phyloP scores from a whole-genome alignment of 2,113 vertebrate genomes.

The Scopus umbretta region DNA sequence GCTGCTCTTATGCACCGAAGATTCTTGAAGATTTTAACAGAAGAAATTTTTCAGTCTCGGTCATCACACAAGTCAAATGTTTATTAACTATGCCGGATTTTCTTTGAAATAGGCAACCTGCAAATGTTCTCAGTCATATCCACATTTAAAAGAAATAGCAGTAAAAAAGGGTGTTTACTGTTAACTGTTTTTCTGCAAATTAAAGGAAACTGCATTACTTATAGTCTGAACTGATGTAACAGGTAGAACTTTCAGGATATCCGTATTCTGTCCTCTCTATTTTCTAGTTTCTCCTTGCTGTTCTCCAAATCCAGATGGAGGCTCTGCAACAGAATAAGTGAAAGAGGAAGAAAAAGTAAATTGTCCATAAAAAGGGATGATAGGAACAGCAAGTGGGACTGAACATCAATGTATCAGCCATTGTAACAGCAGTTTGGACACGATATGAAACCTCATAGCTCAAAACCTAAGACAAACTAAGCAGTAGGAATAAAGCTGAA shows the following conservation, averaged over 20 bases:
- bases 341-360: no score
- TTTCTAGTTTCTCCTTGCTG: no score
- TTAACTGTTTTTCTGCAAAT: not conserved
- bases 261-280: no score
- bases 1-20: not conserved
- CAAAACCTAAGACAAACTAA: not conserved
- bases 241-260: no score
- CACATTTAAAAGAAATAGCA: not conserved
- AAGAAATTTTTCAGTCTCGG: not conserved
- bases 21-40: not conserved
- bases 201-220: not conserved
- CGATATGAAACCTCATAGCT: not conserved
- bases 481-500: not conserved
- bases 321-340: no score
- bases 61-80: not conserved
- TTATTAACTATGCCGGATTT: not conserved
- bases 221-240: not conserved
- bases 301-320: no score
- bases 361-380: no score
- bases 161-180: not conserved
- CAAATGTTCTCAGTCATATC: not conserved
- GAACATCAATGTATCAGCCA: not conserved
- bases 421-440: not conserved
- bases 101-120: not conserved
- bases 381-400: no score